phyloP scores from a whole-genome alignment of 2,888 invertebrate species.

The Melieria omissa region DNA sequence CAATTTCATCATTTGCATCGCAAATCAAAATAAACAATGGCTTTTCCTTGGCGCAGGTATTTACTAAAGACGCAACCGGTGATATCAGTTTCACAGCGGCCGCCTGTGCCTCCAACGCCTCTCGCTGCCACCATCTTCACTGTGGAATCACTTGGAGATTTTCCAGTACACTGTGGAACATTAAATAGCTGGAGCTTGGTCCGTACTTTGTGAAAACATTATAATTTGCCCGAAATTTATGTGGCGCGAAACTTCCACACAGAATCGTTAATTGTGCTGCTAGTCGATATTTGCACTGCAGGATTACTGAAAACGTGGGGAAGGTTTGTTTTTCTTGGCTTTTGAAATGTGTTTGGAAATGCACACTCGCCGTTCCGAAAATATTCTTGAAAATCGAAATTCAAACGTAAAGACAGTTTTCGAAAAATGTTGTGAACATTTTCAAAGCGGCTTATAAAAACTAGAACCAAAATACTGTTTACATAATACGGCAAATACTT shows the following conservation, averaged over 20 bases:
- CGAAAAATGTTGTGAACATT: not conserved
- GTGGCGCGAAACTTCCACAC: conserved; percentile 13
- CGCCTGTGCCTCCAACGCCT: too few species aligned
- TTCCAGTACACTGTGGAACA: not conserved
- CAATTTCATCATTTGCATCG: not conserved
- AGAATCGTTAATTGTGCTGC: conserved; percentile 6
- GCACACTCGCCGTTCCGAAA: too few species aligned
- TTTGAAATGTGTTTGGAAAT: not conserved
- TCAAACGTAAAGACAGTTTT: not conserved
- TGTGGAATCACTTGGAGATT: too few species aligned
- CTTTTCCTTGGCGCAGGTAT: too few species aligned
- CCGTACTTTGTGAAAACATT: not conserved
- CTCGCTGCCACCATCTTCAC: too few species aligned
- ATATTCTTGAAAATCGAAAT: too few species aligned
- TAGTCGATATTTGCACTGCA: conserved; percentile 32
- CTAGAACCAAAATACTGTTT: too few species aligned
- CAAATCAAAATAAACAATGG: not conserved
- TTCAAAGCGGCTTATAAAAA: too few species aligned
- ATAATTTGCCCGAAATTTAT: conserved; percentile 20
- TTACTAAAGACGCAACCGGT: too few species aligned
- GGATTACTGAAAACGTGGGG: conserved; percentile 10
- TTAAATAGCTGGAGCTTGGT: not conserved
- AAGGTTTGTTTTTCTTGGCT: not conserved
- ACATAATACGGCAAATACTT: too few species aligned
- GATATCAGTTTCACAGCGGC: not conserved